Conservation (phyloP, 2,797 vertebrate genomes). For the Sebastes ruberrimus region DNA sequence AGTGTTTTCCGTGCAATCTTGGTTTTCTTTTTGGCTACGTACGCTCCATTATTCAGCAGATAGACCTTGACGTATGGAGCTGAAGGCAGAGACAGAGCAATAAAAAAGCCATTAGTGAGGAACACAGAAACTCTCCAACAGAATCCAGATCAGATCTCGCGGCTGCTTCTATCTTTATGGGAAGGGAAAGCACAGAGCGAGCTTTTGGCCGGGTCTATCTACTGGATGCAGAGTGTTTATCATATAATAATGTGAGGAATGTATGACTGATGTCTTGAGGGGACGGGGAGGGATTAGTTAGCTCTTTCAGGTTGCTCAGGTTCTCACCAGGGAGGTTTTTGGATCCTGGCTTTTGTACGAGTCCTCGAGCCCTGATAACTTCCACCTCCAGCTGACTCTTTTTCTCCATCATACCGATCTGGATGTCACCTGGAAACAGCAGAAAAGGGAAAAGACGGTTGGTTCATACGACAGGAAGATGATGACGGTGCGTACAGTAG, state of each 20-base stretch:
- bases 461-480: neutral
- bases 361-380: constrained; percentile 95
- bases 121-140: neutral
- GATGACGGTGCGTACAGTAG: neutral
- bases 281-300: neutral
- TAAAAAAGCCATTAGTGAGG: constrained; percentile 32
- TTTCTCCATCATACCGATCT: constrained; percentile 99
- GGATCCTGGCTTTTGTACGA: constrained; percentile 95
- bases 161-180: constrained; percentile 1
- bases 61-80: constrained; percentile 99
- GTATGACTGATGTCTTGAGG: neutral
- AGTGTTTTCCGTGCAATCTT: constrained; percentile 99
- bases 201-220: neutral
- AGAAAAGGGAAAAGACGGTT: neutral
- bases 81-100: constrained; percentile 67
- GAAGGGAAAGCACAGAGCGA: neutral
- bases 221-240: neutral
- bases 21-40: constrained; percentile 99
- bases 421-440: constrained; percentile 90
- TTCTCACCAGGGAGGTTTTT: constrained; percentile 95
- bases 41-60: constrained; percentile 95
- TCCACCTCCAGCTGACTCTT: constrained; percentile 98
- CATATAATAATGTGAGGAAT: neutral
- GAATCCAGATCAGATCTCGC: constrained; percentile 9
- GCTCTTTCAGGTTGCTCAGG: neutral